Conservation (phyloP, 1,140 invertebrate species). For the Eueides isabella region DNA sequence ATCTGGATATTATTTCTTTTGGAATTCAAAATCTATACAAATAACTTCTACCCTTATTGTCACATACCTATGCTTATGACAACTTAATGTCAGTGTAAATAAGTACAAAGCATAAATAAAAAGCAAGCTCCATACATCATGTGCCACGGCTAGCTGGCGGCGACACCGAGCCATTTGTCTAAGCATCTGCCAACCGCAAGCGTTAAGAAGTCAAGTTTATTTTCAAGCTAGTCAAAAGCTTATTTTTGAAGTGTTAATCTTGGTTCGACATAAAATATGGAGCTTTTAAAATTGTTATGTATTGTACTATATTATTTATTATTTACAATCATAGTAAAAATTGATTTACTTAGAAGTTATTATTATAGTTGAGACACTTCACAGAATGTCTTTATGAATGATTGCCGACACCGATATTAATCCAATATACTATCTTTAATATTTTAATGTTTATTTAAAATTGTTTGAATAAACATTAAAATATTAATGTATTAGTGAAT, state of each 20-base stretch:
- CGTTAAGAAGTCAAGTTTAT: background rate
- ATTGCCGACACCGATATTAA: too few relatives aligned
- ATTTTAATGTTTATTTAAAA: too few relatives aligned
- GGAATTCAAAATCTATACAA: background rate
- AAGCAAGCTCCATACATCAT: background rate
- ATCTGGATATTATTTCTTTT: too few relatives aligned
- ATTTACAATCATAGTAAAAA: background rate
- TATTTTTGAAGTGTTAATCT: constrained; percentile 4
- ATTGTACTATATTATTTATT: background rate
- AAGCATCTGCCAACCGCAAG: background rate
- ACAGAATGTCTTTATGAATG: too few relatives aligned
- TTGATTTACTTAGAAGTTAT: background rate
- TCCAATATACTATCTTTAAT: too few relatives aligned
- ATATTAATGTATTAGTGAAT: too few relatives aligned
- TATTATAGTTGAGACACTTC: background rate
- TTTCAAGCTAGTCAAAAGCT: background rate
- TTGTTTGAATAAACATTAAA: too few relatives aligned
- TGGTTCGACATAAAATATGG: background rate
- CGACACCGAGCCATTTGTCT: constrained; percentile 12
- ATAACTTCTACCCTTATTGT: background rate
- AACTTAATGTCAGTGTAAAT: background rate
- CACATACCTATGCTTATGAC: background rate
- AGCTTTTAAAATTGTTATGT: background rate
- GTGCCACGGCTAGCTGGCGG: background rate
- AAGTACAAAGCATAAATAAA: constrained; percentile 2